phyloP scores from a whole-genome alignment of 2,797 vertebrate genomes.

The Danionella dracula region DNA sequence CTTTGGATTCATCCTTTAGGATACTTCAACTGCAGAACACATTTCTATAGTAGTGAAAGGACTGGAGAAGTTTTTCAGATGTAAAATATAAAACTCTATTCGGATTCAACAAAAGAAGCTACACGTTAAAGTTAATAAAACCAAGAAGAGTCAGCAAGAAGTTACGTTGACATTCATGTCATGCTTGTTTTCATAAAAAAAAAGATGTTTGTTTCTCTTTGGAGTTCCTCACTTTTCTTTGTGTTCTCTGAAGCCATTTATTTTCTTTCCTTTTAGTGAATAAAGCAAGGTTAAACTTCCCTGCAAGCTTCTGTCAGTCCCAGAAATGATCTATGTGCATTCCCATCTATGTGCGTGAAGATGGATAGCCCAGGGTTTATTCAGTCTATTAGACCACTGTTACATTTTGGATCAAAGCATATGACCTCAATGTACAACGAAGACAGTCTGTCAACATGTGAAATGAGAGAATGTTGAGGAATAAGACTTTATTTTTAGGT shows the following conservation, averaged over 20 bases:
- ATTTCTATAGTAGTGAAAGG: too few species aligned
- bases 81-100: too few species aligned
- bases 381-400: not conserved
- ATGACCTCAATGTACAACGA: not conserved
- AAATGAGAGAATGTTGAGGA: not conserved
- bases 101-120: too few species aligned
- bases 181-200: not conserved
- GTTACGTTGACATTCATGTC: too few species aligned
- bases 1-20: too few species aligned
- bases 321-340: not conserved
- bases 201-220: not conserved
- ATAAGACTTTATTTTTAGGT: slow-evolving; percentile 14
- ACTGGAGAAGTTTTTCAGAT: too few species aligned
- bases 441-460: not conserved
- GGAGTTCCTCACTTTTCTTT: not conserved
- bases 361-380: not conserved
- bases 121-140: too few species aligned
- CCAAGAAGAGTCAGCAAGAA: too few species aligned
- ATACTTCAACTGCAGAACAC: too few species aligned
- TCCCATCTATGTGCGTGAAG: not conserved
- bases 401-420: slow-evolving; percentile 13
- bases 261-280: not conserved
- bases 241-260: not conserved
- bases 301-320: not conserved
- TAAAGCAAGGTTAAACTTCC: not conserved